phyloP scores from a whole-genome alignment of 2,888 invertebrate species.

The Pyralis farinalis region DNA sequence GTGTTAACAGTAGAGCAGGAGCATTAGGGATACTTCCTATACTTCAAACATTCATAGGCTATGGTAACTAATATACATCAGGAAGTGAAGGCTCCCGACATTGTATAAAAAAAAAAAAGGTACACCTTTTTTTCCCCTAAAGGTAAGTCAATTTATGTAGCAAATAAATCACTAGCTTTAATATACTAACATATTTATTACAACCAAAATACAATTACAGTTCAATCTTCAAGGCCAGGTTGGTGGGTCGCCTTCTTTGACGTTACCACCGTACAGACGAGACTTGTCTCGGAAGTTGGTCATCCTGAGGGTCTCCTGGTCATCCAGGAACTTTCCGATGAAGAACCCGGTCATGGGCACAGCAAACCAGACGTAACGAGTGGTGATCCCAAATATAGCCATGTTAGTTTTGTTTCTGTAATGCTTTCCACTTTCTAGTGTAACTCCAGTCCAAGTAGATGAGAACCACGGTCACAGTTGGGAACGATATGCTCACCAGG shows the following conservation, averaged over 20 bases:
- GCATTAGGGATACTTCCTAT: no score
- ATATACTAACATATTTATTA: constrained; percentile 28
- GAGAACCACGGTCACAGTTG: constrained; percentile 74
- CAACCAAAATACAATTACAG: constrained; percentile 15
- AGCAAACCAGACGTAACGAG: constrained; percentile 66
- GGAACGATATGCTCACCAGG: constrained; percentile 85
- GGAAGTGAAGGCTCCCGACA: no score
- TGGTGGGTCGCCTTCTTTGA: constrained; percentile 85
- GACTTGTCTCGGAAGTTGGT: constrained; percentile 89
- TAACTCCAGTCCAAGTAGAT: constrained; percentile 88
- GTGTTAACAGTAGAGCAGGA: no score
- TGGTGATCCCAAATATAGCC: constrained; percentile 80
- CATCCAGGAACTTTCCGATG: constrained; percentile 84
- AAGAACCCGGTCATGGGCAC: constrained; percentile 81
- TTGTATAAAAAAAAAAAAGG: no score
- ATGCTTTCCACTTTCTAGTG: constrained; percentile 87
- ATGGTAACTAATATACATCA: no score
- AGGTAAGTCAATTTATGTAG: no score
- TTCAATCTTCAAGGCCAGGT: constrained; percentile 83
- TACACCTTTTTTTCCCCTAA: no score
- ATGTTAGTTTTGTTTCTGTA: constrained; percentile 54
- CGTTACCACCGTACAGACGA: constrained; percentile 85
- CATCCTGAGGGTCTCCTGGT: constrained; percentile 86
- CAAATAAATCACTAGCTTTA: constrained; percentile 7
- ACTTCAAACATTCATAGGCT: no score